Evolutionary conservation across 2,113 vertebrate species (phyloP), one percentile per base, ranked within the genome.

Genomic region (Dunckerocampus dactyliophorus): DNA sequence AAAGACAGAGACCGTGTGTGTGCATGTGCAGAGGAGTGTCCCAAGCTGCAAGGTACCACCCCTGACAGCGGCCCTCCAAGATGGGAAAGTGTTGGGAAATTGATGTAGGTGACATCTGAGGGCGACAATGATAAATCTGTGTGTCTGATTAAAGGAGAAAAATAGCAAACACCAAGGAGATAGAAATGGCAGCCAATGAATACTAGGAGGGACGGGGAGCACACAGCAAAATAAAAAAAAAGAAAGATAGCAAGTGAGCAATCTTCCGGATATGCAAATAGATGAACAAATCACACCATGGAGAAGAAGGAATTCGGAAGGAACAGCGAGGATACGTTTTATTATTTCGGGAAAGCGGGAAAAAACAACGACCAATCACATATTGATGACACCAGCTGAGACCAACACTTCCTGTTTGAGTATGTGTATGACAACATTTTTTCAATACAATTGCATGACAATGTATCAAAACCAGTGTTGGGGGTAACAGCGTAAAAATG

Each of bases 51-150:
- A 68, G 77, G 73, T 75, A 74, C 82, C 81, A 81, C 55, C 65
- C 53, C 72, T 83, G 77, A 87, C 77, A 77, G 80, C 62, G 17
- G 62, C 77, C 77, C 75, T 74, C 69, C 63, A 70, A 67, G 73
- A 82, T 61, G 79, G 72, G 68, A 82, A 81, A 84, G 75, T 72
- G 75, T 70, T 78, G 72, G 82, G 82, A 87, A 89, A 89, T 85
- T 81, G 82, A 88, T 89, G 87, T 84, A 75, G 67, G 58, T 65
- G 67, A 20, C 75, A 74, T 80, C 69, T 73, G 77, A 75, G 76
- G 62, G 62, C 13, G 82, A 88, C 85, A 87, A 71, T 85, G 79
- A 89, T 89, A 71, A 78, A 89, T 90, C 78, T 85, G 75, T 76
- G 71, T 65, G 77, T 80, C 77, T 82, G 74, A 84, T 82, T 79